Conservation (phyloP, 2,888 invertebrate species). For the Lucinisca nassula region DNA sequence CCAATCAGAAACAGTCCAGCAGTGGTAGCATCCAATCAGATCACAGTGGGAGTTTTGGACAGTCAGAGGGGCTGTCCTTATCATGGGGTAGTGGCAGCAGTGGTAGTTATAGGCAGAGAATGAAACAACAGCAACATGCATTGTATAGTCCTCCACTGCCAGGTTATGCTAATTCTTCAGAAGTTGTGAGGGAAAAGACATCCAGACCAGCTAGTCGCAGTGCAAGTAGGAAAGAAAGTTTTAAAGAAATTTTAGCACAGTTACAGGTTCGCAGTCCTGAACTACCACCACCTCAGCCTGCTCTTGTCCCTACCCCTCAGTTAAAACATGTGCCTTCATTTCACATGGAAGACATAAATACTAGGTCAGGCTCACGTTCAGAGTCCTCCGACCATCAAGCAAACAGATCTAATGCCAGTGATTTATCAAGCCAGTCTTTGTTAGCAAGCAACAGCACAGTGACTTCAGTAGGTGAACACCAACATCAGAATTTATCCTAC, state of each 20-base stretch:
- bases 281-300: slow-evolving; percentile 44
- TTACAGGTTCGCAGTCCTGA: slow-evolving; percentile 69
- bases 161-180: slow-evolving; percentile 38
- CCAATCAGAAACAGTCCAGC: slow-evolving; percentile 63
- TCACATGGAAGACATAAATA: slow-evolving; percentile 67
- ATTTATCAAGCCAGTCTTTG: slow-evolving; percentile 62
- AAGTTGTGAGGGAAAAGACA: slow-evolving; percentile 59
- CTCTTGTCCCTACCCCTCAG: slow-evolving; percentile 56
- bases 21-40: slow-evolving; percentile 68
- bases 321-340: slow-evolving; percentile 66
- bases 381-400: slow-evolving; percentile 66
- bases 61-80: slow-evolving; percentile 67
- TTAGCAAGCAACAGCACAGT: slow-evolving; percentile 63
- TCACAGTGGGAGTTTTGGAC: slow-evolving; percentile 62
- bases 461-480: slow-evolving; percentile 52
- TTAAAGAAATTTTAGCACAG: slow-evolving; percentile 75
- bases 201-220: slow-evolving; percentile 74
- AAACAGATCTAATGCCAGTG: slow-evolving; percentile 62
- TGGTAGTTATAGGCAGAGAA: slow-evolving; percentile 77
- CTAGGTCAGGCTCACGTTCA: slow-evolving; percentile 50
- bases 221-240: slow-evolving; percentile 80
- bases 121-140: slow-evolving; percentile 65
- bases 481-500: slow-evolving; percentile 44
- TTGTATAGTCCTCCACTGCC: slow-evolving; percentile 56
- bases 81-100: slow-evolving; percentile 73